Evolutionary conservation across 2,797 vertebrate genomes (phyloP).

Genomic region (Ctenopoma multispine): DNA sequence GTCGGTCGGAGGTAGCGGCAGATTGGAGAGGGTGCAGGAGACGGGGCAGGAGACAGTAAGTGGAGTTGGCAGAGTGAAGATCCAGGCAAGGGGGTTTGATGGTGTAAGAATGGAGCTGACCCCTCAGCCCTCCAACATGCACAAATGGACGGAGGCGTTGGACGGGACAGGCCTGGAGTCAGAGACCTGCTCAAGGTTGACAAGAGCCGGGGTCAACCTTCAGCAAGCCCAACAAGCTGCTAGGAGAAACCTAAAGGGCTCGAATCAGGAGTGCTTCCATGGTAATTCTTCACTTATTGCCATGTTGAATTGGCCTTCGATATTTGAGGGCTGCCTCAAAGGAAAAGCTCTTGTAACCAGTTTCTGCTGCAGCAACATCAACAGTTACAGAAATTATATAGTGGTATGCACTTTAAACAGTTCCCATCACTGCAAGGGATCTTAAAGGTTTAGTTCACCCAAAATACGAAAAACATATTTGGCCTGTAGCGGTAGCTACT

Average conservation of each 20-base stretch:
- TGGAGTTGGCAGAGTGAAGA: slow-evolving; percentile 82
- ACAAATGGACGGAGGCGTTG: slow-evolving; percentile 78
- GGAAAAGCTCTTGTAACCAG: slow-evolving; percentile 39
- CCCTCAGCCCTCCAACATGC: slow-evolving; percentile 76
- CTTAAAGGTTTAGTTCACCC: slow-evolving; percentile 45
- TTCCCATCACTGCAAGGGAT: slow-evolving; percentile 29
- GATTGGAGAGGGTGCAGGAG: slow-evolving; percentile 72
- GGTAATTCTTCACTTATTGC: slow-evolving; percentile 77
- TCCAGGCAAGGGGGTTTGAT: slow-evolving; percentile 75
- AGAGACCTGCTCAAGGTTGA: slow-evolving; percentile 84
- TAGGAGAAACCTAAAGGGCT: slow-evolving; percentile 74
- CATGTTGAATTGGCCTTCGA: slow-evolving; percentile 64
- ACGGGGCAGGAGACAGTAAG: slow-evolving; percentile 76
- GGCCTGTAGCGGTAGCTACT: neutral
- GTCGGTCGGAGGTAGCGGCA: slow-evolving; percentile 73
- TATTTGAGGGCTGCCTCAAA: slow-evolving; percentile 67
- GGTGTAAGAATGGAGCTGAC: slow-evolving; percentile 78
- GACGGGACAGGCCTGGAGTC: slow-evolving; percentile 77
- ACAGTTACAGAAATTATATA: slow-evolving; percentile 44
- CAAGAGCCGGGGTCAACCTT: slow-evolving; percentile 78
- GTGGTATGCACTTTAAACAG: slow-evolving; percentile 37
- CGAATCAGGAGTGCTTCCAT: slow-evolving; percentile 67
- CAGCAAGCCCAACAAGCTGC: slow-evolving; percentile 78
- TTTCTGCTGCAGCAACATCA: slow-evolving; percentile 44
- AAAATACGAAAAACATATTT: neutral